Base-by-base conservation (phyloP, 2,113 vertebrate genomes). In the Anthoscopus minutus region DNA sequence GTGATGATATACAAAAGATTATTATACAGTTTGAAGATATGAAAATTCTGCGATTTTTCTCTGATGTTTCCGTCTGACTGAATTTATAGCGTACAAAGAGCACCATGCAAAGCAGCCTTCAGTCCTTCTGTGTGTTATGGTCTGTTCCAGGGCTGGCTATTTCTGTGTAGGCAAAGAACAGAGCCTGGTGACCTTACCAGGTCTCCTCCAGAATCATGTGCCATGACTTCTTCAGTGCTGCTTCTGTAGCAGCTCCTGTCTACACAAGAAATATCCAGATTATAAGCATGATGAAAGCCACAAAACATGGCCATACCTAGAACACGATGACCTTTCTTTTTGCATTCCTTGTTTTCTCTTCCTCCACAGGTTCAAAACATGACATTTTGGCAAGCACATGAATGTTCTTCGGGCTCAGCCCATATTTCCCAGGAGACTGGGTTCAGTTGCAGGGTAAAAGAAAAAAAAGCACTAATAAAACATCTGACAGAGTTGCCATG, bases 371-470 rank as follows among this genome's bases (percentile, higher is more conserved):
- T 95, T 83, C 30, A 38, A 58, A 82, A 95, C 77, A 47, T 7
- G 4, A 73, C 33, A 24, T 89, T 86, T 90, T 96, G 96, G 90
- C 94, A 92, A 16, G 24, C 72, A 16, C 30, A 2, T 2, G 58
- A 88, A 83, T n/a, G 51, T 35, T 81, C 88, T 81, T 62, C 82
- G 90, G 94, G 82, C 47, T 96, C 67, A 88, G 90, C 64, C 90
- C 88, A 33, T 88, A 95, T 96, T 96, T 94, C 95, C 95, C 95
- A 51, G 94, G 95, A 96, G 95, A 94, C 76, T 0, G 60, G 54
- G 92, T 96, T 96, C 95, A 96, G 47, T 77, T 50, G 58, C 58
- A 93, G 96, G 95, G 74, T 90, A 94, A 94, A 87, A 58, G 40
- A 85, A 85, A 53, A 79, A 81, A 83, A 92, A 56, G 56, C 25